Evolutionary conservation across 1,140 invertebrate species (phyloP), one percentile per base, ranked within the genome.

Genomic region (Drosophila hydei): DNA sequence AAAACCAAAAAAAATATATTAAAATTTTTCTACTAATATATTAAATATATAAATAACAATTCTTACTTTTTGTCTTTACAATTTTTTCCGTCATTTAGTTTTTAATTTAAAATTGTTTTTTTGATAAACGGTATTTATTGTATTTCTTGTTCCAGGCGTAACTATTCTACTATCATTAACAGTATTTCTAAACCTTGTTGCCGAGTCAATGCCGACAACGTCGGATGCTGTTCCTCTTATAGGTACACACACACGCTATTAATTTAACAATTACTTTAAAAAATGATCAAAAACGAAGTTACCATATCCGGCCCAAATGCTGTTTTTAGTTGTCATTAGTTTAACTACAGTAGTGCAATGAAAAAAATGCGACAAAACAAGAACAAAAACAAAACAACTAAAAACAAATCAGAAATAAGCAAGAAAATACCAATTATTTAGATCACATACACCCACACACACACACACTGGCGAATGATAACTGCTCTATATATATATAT

Each of bases 101-200:
- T 88, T 75, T 89, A 19, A 64, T 83, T 83, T 83, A 67, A 70
- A 87, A 30, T 51, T 30, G 47, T 77, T 79, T 67, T 72, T 80
- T 76, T 89, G 72, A 71, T 76, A 79, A 81, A 73, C 78, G 48
- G 48, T 78, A 61, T 79, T 88, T 83, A 83, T 79, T 77, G 77
- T 89, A 84, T 90, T 76, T 91, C 85, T 91, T 89, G 79, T 93
- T 92, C 92, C 95, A 98, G 97, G 98, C 94, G 98, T 99, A 92
- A 99, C 98, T 92, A 99, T 99, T 92, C 95, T 99, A 92, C 96
- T 99, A 92, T 99, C 98, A 92, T 95, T 99, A 94, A 99, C 98
- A 93, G 98, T 99, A 92, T 99, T 99, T 95, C 94, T 97, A 92
- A 97, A 97, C 94, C 95, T 98, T 93, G 96, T 98, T 80, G 96